Evolutionary conservation across 2,797 vertebrate genomes (phyloP).

Genomic region (Labeo calbasu): DNA sequence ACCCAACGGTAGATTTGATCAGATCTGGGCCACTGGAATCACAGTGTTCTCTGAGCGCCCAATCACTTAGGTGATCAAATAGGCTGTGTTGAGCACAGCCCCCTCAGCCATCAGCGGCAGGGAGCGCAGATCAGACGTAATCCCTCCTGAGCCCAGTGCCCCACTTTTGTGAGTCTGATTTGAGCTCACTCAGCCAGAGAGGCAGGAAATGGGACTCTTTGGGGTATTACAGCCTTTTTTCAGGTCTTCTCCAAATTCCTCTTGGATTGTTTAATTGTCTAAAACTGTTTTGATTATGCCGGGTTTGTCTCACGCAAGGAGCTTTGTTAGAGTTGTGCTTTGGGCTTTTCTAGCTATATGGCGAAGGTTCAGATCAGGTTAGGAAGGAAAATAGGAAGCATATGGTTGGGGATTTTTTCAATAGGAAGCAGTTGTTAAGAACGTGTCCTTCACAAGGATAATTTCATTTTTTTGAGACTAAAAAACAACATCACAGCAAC

Average conservation of each 20-base stretch:
- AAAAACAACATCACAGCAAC: background rate
- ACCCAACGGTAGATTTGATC: background rate
- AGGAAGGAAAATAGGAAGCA: conserved; percentile 11
- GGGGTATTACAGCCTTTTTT: conserved; percentile 30
- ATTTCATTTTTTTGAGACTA: background rate
- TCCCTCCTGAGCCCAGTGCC: conserved; percentile 58
- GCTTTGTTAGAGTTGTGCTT: background rate
- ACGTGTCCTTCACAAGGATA: background rate
- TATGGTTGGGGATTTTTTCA: conserved; percentile 19
- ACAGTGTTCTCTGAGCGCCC: conserved; percentile 30
- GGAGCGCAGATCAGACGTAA: conserved; percentile 59
- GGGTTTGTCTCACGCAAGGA: background rate
- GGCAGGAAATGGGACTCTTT: conserved; percentile 20
- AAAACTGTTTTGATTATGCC: conserved; percentile 48
- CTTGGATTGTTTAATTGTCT: conserved; percentile 48
- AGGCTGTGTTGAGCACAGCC: conserved; percentile 15
- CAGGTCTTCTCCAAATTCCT: conserved; percentile 41
- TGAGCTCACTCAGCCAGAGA: conserved; percentile 37
- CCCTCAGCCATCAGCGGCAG: conserved; percentile 31
- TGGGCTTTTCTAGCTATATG: conserved; percentile 13
- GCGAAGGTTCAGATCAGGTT: background rate
- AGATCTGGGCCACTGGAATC: conserved; percentile 14
- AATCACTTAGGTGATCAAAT: conserved; percentile 43
- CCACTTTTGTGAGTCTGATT: conserved; percentile 59
- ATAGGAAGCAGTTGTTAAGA: background rate